phyloP scores from a whole-genome alignment of 2,888 invertebrate species.

The Drosophila mettleri region DNA sequence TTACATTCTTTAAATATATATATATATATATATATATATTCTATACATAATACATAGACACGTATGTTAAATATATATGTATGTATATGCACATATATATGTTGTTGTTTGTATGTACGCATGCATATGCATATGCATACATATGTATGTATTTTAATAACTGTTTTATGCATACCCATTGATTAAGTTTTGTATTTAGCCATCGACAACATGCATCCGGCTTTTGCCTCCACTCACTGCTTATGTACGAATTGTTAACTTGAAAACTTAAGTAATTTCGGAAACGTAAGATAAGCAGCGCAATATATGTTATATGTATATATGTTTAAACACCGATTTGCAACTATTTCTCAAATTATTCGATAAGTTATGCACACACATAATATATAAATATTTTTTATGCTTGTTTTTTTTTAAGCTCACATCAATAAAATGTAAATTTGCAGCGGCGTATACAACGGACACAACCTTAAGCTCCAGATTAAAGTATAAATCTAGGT shows the following conservation, averaged over 20 bases:
- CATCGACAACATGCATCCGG: conserved; percentile 5
- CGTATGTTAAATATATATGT: conserved; percentile 30
- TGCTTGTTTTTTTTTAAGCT: not conserved
- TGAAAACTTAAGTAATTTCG: conserved; percentile 31
- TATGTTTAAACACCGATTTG: not conserved
- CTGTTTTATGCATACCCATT: conserved; percentile 41
- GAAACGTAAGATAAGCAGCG: conserved; percentile 10
- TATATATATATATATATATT: conserved; percentile 14
- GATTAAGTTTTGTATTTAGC: conserved; percentile 10
- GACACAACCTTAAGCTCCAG: conserved; percentile 60
- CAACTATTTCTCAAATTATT: conserved; percentile 16
- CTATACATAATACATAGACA: conserved; percentile 13
- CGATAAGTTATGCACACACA: not conserved
- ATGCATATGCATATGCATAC: conserved; percentile 19
- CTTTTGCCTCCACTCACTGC: not conserved
- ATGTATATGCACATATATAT: conserved; percentile 23
- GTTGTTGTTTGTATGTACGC: conserved; percentile 5
- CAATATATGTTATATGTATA: not conserved
- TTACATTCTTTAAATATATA: conserved; percentile 40
- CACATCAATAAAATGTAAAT: conserved; percentile 58
- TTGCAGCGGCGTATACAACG: conserved; percentile 52
- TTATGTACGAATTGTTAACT: conserved; percentile 26
- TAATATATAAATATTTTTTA: not conserved
- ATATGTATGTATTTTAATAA: conserved; percentile 26
- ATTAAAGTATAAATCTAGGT: conserved; percentile 38